Conservation (phyloP, 2,888 invertebrate species). For the Dilophus febrilis region DNA sequence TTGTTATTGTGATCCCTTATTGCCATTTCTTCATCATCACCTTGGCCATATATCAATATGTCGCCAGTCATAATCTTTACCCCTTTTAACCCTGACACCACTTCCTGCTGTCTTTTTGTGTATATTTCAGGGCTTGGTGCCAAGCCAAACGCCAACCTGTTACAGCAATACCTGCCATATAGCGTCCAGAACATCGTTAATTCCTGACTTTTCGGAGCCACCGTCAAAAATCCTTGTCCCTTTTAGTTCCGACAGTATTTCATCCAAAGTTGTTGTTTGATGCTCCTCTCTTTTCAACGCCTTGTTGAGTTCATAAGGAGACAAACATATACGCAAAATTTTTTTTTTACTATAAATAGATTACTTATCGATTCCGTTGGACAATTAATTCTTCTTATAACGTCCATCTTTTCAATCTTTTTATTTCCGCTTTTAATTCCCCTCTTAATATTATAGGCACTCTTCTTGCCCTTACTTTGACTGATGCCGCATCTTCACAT, state of each 20-base stretch:
- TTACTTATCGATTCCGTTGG: constrained; percentile 7
- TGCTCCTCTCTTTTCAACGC: constrained; percentile 4
- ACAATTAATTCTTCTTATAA: constrained; percentile 2
- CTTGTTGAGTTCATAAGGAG: constrained; percentile 5
- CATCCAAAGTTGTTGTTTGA: constrained; percentile 7
- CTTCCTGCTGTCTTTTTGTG: constrained; percentile 8
- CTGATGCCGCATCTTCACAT: not conserved
- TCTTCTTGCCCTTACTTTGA: not conserved
- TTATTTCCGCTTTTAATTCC: not conserved
- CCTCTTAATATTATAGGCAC: not conserved
- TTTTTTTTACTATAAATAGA: constrained; percentile 5
- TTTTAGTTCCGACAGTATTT: constrained; percentile 6
- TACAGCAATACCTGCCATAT: constrained; percentile 3
- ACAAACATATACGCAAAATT: constrained; percentile 5
- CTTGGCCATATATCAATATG: constrained; percentile 9
- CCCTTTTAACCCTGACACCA: constrained; percentile 6
- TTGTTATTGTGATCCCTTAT: constrained; percentile 12
- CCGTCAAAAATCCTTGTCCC: constrained; percentile 3
- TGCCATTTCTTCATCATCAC: constrained; percentile 10
- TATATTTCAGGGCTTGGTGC: constrained; percentile 10
- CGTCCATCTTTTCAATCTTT: not conserved
- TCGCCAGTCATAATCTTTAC: constrained; percentile 10
- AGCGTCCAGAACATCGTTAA: constrained; percentile 5
- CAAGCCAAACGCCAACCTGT: constrained; percentile 9
- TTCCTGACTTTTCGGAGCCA: constrained; percentile 6